Conservation (phyloP, 2,888 invertebrate species). For the Acronicta leporina region DNA sequence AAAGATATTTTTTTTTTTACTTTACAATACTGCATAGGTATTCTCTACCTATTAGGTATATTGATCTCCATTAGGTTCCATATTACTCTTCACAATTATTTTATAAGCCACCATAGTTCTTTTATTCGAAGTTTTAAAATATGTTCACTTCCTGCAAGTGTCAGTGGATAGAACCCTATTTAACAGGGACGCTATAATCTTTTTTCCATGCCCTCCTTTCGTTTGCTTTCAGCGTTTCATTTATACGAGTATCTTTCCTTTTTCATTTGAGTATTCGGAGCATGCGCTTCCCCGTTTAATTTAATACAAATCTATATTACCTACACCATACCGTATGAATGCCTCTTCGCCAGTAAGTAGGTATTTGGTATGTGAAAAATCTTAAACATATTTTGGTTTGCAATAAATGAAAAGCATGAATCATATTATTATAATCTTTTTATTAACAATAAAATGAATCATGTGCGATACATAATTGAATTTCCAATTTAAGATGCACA, state of each 20-base stretch:
- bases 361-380: not conserved
- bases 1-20: no score
- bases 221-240: slow-evolving; percentile 14
- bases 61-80: slow-evolving; percentile 10
- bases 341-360: not conserved
- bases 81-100: slow-evolving; percentile 10
- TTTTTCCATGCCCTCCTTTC: slow-evolving; percentile 1
- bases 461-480: slow-evolving; percentile 86
- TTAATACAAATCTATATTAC: slow-evolving; percentile 24
- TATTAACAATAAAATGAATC: slow-evolving; percentile 89
- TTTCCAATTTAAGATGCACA: slow-evolving; percentile 82
- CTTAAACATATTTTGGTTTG: slow-evolving; percentile 7
- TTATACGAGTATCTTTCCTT: slow-evolving; percentile 5
- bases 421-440: slow-evolving; percentile 85
- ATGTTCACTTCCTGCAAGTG: slow-evolving; percentile 18
- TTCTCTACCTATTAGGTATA: slow-evolving; percentile 7
- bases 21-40: not conserved
- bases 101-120: slow-evolving; percentile 5
- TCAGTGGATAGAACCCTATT: slow-evolving; percentile 28
- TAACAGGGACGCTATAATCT: slow-evolving; percentile 32
- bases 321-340: slow-evolving; percentile 9
- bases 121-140: slow-evolving; percentile 41
- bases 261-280: slow-evolving; percentile 12
- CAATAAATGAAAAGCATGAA: slow-evolving; percentile 61
- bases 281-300: slow-evolving; percentile 20